Percentiles rank a stretch among this genome's conserved stretches.
Conservation (phyloP, 2,113 vertebrate genomes). For the Poeciliopsis occidentalis region DNA sequence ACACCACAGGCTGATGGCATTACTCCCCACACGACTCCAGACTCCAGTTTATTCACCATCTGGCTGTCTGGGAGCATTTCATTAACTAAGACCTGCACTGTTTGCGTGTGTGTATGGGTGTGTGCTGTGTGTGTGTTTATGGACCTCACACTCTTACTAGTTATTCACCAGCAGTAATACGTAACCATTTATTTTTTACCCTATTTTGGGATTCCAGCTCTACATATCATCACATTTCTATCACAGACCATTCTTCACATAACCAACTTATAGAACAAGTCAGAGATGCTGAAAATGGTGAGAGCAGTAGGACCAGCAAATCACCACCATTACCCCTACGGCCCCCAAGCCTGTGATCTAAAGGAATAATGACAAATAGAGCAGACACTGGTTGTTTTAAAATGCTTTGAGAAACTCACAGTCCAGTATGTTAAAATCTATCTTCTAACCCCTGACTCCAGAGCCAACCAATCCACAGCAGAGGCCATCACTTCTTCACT, state of each 20-base stretch:
- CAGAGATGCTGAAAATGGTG: too few species aligned
- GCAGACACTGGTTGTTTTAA: neutral
- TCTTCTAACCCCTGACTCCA: neutral
- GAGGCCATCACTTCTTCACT: neutral
- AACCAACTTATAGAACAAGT: neutral
- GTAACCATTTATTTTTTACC: neutral
- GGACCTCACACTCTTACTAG: conserved; percentile 34
- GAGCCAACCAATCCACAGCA: neutral
- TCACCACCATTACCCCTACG: neutral
- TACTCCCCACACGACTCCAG: conserved; percentile 79
- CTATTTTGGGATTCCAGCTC: neutral
- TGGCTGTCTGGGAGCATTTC: conserved; percentile 79
- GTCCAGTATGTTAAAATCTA: neutral
- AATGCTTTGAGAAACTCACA: neutral
- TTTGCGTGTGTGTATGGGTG: neutral
- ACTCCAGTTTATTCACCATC: conserved; percentile 83
- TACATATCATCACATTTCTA: neutral
- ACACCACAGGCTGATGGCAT: conserved; percentile 79
- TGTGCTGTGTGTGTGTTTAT: neutral
- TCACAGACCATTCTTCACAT: neutral
- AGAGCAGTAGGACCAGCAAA: neutral
- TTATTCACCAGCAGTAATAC: neutral
- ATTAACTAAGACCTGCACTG: conserved; percentile 47
- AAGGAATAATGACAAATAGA: neutral
- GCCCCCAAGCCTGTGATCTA: neutral